A percentile compares a stretch with the other conserved stretches of the same genome.
Conservation (phyloP, 2,888 invertebrate species). For the Acanthosepion esculentum region DNA sequence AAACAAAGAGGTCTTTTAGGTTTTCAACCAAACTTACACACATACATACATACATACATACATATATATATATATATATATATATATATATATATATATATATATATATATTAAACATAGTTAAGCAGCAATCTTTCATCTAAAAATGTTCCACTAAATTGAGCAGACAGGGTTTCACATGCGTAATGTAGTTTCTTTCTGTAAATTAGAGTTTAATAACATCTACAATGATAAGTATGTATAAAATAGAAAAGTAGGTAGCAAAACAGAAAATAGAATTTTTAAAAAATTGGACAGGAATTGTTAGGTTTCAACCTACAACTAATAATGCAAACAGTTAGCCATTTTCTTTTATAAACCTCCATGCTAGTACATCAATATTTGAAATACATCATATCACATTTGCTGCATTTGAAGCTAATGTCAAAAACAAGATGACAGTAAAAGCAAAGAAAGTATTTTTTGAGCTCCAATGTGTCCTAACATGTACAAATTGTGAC, state of each 20-base stretch:
- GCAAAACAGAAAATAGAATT: no score
- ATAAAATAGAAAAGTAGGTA: no score
- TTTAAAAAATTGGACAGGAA: neutral
- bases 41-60: no score
- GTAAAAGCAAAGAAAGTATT: conserved; percentile 7
- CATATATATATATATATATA: no score
- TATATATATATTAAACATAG: neutral
- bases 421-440: neutral
- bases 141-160: no score
- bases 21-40: no score
- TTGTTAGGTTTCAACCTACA: neutral
- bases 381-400: neutral
- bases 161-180: neutral
- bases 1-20: no score
- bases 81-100: neutral
- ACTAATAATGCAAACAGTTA: neutral
- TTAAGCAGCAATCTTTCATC: no score
- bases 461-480: neutral
- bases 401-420: neutral
- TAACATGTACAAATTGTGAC: conserved; percentile 33
- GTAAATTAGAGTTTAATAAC: no score
- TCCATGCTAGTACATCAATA: neutral
- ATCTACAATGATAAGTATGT: no score
- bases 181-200: no score
- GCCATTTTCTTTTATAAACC: neutral